phyloP scores from a whole-genome alignment of 2,888 invertebrate species.

The Phania funesta region DNA sequence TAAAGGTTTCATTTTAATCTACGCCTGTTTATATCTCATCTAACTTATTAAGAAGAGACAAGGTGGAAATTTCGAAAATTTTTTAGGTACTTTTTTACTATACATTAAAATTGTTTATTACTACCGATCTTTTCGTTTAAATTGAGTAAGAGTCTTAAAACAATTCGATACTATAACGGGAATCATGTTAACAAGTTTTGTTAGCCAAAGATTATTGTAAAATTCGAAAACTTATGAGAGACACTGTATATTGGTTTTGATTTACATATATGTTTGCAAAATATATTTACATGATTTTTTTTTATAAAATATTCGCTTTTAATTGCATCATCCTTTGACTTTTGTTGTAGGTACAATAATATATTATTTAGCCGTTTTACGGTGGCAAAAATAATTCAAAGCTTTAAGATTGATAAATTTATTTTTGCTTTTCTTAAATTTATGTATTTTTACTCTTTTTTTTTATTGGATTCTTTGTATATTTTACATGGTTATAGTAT shows the following conservation, averaged over 20 bases:
- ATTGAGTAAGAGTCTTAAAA: too few relatives aligned
- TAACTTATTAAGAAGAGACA: too few relatives aligned
- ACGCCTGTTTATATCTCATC: too few relatives aligned
- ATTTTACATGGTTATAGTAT: constrained; percentile 4
- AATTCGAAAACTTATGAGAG: background rate
- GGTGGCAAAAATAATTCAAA: constrained; percentile 25
- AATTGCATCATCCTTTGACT: background rate
- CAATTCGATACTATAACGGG: too few relatives aligned
- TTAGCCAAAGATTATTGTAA: too few relatives aligned
- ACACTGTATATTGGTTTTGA: background rate
- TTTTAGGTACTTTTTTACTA: too few relatives aligned
- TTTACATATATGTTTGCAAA: constrained; percentile 21
- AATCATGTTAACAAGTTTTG: too few relatives aligned
- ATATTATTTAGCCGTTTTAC: background rate
- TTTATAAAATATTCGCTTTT: background rate
- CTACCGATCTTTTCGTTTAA: too few relatives aligned
- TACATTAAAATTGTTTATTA: too few relatives aligned
- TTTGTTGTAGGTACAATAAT: background rate
- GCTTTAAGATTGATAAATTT: constrained; percentile 5
- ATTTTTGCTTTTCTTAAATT: background rate
- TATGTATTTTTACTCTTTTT: background rate
- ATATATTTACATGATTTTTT: background rate
- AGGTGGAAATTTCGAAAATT: too few relatives aligned
- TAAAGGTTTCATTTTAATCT: too few relatives aligned
- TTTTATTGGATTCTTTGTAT: background rate